Evolutionary conservation across 2,888 invertebrate species (phyloP).

Genomic region (Pasiphila rectangulata): DNA sequence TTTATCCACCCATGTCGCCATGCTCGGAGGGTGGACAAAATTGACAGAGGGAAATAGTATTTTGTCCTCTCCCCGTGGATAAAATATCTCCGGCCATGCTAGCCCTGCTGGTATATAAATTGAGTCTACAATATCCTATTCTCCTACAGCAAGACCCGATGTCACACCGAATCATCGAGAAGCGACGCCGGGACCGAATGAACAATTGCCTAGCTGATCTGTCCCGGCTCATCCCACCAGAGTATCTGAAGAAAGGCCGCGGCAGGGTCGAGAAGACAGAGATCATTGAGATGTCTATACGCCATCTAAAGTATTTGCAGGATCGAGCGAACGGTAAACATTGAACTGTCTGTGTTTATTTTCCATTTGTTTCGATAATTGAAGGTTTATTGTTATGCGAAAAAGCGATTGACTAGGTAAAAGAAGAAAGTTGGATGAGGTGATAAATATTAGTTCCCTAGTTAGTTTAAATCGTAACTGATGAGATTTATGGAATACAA

Average conservation of each 20-base stretch:
- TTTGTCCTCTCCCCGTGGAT: too few species aligned
- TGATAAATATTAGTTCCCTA: too few species aligned
- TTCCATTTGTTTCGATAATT: neutral
- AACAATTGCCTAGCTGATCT: constrained; percentile 97
- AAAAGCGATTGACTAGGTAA: too few species aligned
- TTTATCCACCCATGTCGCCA: too few species aligned
- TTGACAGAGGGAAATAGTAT: too few species aligned
- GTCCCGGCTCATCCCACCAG: constrained; percentile 94
- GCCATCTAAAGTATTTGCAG: constrained; percentile 94
- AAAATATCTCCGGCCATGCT: neutral
- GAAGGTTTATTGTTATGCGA: too few species aligned
- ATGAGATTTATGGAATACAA: too few species aligned
- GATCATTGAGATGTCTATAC: constrained; percentile 98
- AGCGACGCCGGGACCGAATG: constrained; percentile 96
- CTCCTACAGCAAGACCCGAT: constrained; percentile 92
- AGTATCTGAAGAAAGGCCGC: constrained; percentile 96
- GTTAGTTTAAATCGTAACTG: too few species aligned
- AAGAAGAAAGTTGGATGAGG: too few species aligned
- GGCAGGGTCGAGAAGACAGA: constrained; percentile 98
- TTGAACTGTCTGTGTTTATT: constrained; percentile 42
- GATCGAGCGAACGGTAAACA: constrained; percentile 77
- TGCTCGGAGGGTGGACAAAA: too few species aligned
- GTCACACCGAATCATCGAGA: constrained; percentile 99
- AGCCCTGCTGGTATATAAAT: neutral
- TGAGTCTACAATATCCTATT: too few species aligned